These are phyloP conservation scores for Mobula hypostoma DNA, from an alignment of 2,113 vertebrate species.

Conservation along the genomic window DNA sequence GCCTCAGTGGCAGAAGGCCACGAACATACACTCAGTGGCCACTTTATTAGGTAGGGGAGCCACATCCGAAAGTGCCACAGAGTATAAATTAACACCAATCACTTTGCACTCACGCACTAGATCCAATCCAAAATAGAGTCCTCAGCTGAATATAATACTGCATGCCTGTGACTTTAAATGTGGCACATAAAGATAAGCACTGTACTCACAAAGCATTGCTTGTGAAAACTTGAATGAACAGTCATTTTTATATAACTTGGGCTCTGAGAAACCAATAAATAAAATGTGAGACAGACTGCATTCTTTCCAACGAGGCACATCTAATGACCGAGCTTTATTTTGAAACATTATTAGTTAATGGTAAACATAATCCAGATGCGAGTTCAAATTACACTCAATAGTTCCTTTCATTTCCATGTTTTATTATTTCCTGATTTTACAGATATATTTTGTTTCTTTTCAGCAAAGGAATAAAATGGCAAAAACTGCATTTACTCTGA, in stretches of 20 bases:
- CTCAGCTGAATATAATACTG: neutral
- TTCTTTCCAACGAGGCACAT: constrained; percentile 22
- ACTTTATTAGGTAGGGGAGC: too few relatives aligned
- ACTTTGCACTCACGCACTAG: neutral
- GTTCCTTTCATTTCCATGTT: constrained; percentile 3
- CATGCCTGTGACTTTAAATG: neutral
- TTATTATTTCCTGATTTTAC: constrained; percentile 33
- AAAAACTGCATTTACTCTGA: neutral
- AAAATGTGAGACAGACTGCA: neutral
- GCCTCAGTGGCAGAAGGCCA: too few relatives aligned
- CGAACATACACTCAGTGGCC: too few relatives aligned
- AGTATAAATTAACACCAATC: too few relatives aligned
- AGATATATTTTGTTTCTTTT: constrained; percentile 29
- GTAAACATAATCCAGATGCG: constrained; percentile 32
- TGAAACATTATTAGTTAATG: constrained; percentile 30
- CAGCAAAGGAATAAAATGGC: constrained; percentile 2
- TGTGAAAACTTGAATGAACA: constrained; percentile 31
- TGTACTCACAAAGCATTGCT: constrained; percentile 32
- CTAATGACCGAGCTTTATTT: constrained; percentile 16
- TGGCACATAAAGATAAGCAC: neutral
- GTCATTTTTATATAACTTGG: constrained; percentile 14
- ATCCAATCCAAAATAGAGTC: neutral
- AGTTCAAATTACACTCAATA: constrained; percentile 34
- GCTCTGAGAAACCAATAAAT: constrained; percentile 34
- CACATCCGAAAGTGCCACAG: too few relatives aligned